These are phyloP conservation scores for Phortica okadai DNA, from an alignment of 2,888 invertebrate genomes.

Conservation along the genomic window DNA sequence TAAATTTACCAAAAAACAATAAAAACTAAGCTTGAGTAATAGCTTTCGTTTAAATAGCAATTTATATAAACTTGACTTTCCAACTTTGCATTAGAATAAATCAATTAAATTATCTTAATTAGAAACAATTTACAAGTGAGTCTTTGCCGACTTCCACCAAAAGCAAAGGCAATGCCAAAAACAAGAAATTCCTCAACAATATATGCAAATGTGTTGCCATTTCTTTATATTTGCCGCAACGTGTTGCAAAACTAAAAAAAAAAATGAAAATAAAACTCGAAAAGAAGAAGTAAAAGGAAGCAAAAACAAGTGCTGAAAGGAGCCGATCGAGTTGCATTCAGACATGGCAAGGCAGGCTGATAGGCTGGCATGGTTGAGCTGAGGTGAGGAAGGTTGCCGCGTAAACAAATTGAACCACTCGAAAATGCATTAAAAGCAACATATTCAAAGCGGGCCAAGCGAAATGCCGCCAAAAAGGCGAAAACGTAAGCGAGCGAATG, in stretches of 20 bases:
- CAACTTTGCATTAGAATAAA: not conserved
- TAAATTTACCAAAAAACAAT: not conserved
- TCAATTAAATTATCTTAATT: slow-evolving; percentile 3
- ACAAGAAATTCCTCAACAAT: not conserved
- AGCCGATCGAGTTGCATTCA: slow-evolving; percentile 40
- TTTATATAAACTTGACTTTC: not conserved
- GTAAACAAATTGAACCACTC: slow-evolving; percentile 73
- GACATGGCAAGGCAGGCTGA: slow-evolving; percentile 24
- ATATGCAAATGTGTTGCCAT: slow-evolving; percentile 15
- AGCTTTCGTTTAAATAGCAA: not conserved
- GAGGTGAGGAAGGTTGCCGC: slow-evolving; percentile 38
- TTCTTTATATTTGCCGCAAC: slow-evolving; percentile 16
- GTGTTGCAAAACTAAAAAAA: not conserved
- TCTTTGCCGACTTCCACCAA: not conserved
- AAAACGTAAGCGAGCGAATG: not conserved
- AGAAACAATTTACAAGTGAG: not conserved
- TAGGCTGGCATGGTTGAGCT: not conserved
- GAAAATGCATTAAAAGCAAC: slow-evolving; percentile 69
- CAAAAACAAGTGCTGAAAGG: slow-evolving; percentile 33
- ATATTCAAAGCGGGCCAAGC: slow-evolving; percentile 47
- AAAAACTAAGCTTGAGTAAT: not conserved
- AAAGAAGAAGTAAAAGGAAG: not conserved
- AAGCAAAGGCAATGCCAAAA: not conserved
- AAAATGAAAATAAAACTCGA: not conserved
- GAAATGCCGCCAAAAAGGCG: slow-evolving; percentile 23